A percentile compares a stretch with the other conserved stretches of the same genome.
Conservation (phyloP, 2,888 invertebrate species). For the Smittia sp. region DNA sequence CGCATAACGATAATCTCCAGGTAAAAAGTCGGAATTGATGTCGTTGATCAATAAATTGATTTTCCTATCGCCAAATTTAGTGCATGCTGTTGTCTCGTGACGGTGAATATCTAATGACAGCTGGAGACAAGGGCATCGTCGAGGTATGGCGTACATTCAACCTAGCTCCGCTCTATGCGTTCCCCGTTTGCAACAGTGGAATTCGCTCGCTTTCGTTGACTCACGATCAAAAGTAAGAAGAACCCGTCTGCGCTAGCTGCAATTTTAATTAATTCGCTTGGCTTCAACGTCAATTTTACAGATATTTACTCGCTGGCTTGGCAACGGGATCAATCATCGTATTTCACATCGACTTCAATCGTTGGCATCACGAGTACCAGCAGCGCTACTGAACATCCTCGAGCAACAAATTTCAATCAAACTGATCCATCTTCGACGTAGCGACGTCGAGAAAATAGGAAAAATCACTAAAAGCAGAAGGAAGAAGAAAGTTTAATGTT, state of each 20-base stretch:
- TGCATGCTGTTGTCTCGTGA: conserved; percentile 92
- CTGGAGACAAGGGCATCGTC: conserved; percentile 94
- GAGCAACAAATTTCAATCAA: conserved; percentile 35
- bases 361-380: conserved; percentile 96
- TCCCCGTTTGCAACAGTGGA: conserved; percentile 94
- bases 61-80: conserved; percentile 53
- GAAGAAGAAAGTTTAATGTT: conserved; percentile 20
- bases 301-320: conserved; percentile 93
- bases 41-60: not conserved
- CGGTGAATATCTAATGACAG: conserved; percentile 98
- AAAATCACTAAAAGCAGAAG: conserved; percentile 12
- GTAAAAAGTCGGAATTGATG: conserved; percentile 54
- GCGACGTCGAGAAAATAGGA: not conserved
- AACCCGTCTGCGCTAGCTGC: not conserved
- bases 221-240: conserved; percentile 94
- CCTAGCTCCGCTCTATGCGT: conserved; percentile 93
- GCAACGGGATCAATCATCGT: conserved; percentile 97
- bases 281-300: conserved; percentile 49
- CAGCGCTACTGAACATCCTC: conserved; percentile 73
- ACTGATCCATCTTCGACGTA: not conserved
- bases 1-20: conserved; percentile 93
- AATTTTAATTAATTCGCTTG: not conserved
- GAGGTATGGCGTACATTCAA: conserved; percentile 99
- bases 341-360: conserved; percentile 99
- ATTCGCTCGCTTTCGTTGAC: conserved; percentile 92